Percentiles rank a stretch among this genome's conserved stretches.
phyloP scores from a whole-genome alignment of 2,113 vertebrate species.

The Cephalopterus ornatus region DNA sequence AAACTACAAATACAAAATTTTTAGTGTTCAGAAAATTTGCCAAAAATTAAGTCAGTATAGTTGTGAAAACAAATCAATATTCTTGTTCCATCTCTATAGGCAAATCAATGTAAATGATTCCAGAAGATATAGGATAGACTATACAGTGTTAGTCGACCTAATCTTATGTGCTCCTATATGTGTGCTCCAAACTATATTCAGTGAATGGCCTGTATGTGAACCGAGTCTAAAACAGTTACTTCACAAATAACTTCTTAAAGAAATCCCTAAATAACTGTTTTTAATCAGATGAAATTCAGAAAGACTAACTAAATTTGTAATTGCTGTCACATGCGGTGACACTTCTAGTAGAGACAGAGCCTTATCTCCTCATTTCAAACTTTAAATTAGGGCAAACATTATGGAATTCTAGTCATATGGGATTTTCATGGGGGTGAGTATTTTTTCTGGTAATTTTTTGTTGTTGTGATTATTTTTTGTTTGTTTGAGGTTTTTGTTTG shows the following conservation, averaged over 20 bases:
- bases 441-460: not conserved
- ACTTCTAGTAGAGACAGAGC: not conserved
- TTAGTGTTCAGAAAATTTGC: not conserved
- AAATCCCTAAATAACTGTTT: not conserved
- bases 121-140: not conserved
- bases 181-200: not conserved
- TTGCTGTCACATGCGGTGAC: not conserved
- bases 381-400: not conserved
- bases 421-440: rapidly evolving
- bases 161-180: not conserved
- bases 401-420: not conserved
- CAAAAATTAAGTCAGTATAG: not conserved
- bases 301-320: not conserved
- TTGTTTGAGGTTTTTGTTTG: not conserved
- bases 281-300: not conserved
- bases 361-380: conserved; percentile 41
- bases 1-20: not conserved
- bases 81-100: not conserved
- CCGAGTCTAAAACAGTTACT: not conserved
- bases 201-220: not conserved
- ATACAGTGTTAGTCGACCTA: not conserved
- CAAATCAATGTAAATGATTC: not conserved
- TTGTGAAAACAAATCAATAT: not conserved
- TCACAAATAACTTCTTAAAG: not conserved
- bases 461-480: not conserved